phyloP scores from a whole-genome alignment of 2,797 vertebrate species.

The Hoplostethus atlanticus region DNA sequence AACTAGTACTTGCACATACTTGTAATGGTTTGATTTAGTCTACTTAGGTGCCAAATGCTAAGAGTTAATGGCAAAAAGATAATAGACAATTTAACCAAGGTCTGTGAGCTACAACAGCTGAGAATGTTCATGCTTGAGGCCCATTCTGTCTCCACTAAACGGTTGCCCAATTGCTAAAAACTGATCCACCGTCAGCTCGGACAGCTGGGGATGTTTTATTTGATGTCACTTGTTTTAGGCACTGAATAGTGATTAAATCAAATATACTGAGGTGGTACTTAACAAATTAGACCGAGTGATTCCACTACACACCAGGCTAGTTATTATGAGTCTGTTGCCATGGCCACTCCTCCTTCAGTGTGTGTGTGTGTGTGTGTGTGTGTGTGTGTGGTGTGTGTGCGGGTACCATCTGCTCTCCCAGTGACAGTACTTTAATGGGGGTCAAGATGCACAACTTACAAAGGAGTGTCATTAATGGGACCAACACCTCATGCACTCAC shows the following conservation, averaged over 20 bases:
- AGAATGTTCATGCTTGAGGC: slow-evolving; percentile 15
- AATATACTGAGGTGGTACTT: slow-evolving; percentile 84
- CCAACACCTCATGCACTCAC: slow-evolving; percentile 71
- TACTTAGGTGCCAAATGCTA: too few relatives aligned
- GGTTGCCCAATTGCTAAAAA: slow-evolving; percentile 50
- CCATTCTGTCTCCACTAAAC: slow-evolving; percentile 15
- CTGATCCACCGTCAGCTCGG: slow-evolving; percentile 64
- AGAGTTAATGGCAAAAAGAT: neutral
- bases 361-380: slow-evolving; percentile 41
- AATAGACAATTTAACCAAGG: neutral
- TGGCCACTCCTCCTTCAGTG: slow-evolving; percentile 75
- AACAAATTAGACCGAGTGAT: slow-evolving; percentile 88
- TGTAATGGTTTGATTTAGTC: too few relatives aligned
- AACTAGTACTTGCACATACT: too few relatives aligned
- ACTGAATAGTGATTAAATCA: slow-evolving; percentile 84
- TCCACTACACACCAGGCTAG: slow-evolving; percentile 80
- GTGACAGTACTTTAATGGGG: slow-evolving; percentile 84
- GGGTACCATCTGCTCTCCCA: slow-evolving; percentile 83
- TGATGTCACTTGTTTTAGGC: slow-evolving; percentile 80
- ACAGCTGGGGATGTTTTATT: slow-evolving; percentile 76
- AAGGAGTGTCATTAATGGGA: slow-evolving; percentile 77
- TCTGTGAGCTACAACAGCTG: neutral
- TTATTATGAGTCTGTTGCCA: slow-evolving; percentile 84
- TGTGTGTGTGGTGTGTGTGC: slow-evolving; percentile 21
- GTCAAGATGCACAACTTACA: slow-evolving; percentile 82